Evolutionary conservation across 2,888 invertebrate species (phyloP).

Genomic region (Leptinotarsa juncta): DNA sequence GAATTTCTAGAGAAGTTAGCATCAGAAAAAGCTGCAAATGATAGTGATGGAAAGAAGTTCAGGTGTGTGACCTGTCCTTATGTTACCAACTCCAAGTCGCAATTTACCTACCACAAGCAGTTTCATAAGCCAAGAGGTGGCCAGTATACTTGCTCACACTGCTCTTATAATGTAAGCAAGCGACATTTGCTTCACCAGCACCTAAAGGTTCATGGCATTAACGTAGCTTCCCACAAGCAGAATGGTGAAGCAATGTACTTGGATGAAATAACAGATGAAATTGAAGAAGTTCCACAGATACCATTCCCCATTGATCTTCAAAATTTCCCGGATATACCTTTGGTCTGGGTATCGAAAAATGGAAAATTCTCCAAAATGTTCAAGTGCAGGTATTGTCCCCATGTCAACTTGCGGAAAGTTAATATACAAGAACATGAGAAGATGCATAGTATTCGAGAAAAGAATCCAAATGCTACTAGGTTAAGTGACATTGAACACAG

Average conservation of each 20-base stretch:
- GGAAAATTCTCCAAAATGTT: conserved; percentile 84
- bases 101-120: conserved; percentile 88
- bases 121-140: conserved; percentile 82
- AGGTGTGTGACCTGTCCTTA: conserved; percentile 86
- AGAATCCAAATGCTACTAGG: conserved; percentile 54
- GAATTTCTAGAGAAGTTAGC: conserved; percentile 69
- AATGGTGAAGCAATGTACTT: conserved; percentile 55
- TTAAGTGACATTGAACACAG: conserved; percentile 70
- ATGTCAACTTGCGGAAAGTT: conserved; percentile 82
- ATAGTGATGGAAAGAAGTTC: conserved; percentile 73
- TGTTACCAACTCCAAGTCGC: conserved; percentile 86
- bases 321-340: conserved; percentile 73
- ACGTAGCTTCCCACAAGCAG: conserved; percentile 64
- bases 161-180: conserved; percentile 86
- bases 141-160: conserved; percentile 84
- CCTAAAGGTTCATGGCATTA: conserved; percentile 79
- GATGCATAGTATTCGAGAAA: conserved; percentile 73
- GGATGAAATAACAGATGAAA: conserved; percentile 59
- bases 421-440: conserved; percentile 87
- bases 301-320: conserved; percentile 63
- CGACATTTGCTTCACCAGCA: conserved; percentile 87
- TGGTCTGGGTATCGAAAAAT: conserved; percentile 81
- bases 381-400: conserved; percentile 87
- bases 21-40: conserved; percentile 51
- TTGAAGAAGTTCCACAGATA: conserved; percentile 56